Evolutionary conservation across 2,888 invertebrate species (phyloP).

Genomic region (Acleris emargana): DNA sequence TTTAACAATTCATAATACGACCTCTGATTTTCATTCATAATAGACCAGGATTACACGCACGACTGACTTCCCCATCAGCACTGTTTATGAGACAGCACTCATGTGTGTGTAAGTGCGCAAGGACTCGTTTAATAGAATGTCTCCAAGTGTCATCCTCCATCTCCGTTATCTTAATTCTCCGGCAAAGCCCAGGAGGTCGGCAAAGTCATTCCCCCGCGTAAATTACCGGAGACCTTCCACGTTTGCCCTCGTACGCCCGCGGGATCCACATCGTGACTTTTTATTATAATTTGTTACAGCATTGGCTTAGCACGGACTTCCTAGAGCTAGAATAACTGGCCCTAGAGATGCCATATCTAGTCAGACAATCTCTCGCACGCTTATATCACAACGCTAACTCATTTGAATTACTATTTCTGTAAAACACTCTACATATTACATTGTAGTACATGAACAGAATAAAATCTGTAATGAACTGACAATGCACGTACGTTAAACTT

Average conservation of each 20-base stretch:
- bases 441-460: not conserved
- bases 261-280: constrained; percentile 16
- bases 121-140: not conserved
- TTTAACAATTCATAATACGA: too few relatives aligned
- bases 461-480: constrained; percentile 8
- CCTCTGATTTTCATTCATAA: too few relatives aligned
- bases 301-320: constrained; percentile 6
- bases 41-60: too few relatives aligned
- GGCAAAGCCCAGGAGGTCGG: constrained; percentile 10
- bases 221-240: constrained; percentile 15
- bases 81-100: too few relatives aligned
- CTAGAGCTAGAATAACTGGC: not conserved
- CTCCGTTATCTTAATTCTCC: constrained; percentile 11
- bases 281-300: constrained; percentile 21
- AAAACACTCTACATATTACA: not conserved
- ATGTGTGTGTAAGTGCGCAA: not conserved
- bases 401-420: not conserved
- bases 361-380: not conserved
- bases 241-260: constrained; percentile 1
- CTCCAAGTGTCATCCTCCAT: constrained; percentile 1
- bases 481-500: constrained; percentile 7
- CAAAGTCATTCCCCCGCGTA: constrained; percentile 13
- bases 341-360: constrained; percentile 11
- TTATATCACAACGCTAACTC: constrained; percentile 5
- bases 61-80: too few relatives aligned